Percentiles rank a stretch among this genome's conserved stretches.
Conservation (phyloP, 2,113 vertebrate genomes). For the Rhinoptilus africanus region DNA sequence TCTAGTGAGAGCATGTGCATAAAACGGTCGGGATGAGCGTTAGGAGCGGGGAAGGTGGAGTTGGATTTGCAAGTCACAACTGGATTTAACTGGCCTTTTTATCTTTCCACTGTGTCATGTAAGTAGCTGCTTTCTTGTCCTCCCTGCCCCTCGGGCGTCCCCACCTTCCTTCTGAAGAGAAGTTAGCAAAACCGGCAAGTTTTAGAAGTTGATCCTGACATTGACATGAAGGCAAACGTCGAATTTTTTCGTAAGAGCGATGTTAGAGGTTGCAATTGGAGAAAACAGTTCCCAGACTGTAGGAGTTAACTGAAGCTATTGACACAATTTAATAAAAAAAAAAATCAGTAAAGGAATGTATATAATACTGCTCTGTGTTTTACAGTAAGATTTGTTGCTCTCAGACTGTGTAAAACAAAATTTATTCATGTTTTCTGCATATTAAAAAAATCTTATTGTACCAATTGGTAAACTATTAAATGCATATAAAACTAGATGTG, state of each 20-base stretch:
- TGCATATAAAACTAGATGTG: conserved; percentile 84
- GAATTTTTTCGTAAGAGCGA: conserved; percentile 44
- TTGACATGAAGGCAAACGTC: conserved; percentile 69
- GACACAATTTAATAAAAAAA: conserved; percentile 66
- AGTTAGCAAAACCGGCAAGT: conserved; percentile 62
- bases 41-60: background rate
- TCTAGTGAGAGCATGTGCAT: conserved; percentile 48
- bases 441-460: conserved; percentile 90
- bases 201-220: conserved; percentile 64
- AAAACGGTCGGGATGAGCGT: background rate
- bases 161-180: conserved; percentile 68
- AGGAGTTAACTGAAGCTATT: conserved; percentile 80
- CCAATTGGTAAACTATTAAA: conserved; percentile 91
- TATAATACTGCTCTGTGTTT: conserved; percentile 89
- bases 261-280: conserved; percentile 73
- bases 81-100: conserved; percentile 73
- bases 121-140: conserved; percentile 79
- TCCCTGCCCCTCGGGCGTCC: conserved; percentile 63
- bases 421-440: conserved; percentile 91
- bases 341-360: conserved; percentile 84
- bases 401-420: conserved; percentile 90
- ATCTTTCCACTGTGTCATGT: conserved; percentile 77
- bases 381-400: conserved; percentile 89
- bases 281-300: conserved; percentile 72
- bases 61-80: conserved; percentile 73